Evolutionary conservation across 2,113 vertebrate genomes (phyloP).

Genomic region (Callospermophilus lateralis): DNA sequence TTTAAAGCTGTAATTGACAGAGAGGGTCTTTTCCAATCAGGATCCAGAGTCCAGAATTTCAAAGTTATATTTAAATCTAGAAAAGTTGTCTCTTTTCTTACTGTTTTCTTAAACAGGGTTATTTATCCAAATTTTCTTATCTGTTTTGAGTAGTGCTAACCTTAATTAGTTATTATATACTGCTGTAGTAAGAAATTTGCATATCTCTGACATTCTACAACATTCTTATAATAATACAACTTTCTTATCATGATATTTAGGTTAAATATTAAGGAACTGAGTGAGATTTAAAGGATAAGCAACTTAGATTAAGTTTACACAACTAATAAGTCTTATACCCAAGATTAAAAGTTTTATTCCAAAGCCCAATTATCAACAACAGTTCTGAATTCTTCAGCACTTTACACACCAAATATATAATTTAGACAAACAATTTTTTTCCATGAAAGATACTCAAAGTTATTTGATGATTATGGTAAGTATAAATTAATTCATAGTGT

Average conservation of each 20-base stretch:
- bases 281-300: background rate
- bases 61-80: conserved; percentile 47
- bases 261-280: background rate
- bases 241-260: background rate
- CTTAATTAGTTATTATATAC: background rate
- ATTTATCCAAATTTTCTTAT: background rate
- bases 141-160: background rate
- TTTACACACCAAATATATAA: background rate
- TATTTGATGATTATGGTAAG: background rate
- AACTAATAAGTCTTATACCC: background rate
- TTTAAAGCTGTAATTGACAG: conserved; percentile 68
- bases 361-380: background rate
- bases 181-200: background rate
- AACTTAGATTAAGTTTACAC: background rate
- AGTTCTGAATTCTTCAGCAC: background rate
- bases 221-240: background rate
- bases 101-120: background rate
- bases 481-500: background rate
- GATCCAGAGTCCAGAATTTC: conserved; percentile 10
- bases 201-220: background rate
- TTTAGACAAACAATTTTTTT: background rate
- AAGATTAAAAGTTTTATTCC: background rate
- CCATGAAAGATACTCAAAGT: background rate
- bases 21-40: conserved; percentile 28
- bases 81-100: background rate